phyloP scores from a whole-genome alignment of 1,140 invertebrate genomes.

The Cheumatopsyche charites region DNA sequence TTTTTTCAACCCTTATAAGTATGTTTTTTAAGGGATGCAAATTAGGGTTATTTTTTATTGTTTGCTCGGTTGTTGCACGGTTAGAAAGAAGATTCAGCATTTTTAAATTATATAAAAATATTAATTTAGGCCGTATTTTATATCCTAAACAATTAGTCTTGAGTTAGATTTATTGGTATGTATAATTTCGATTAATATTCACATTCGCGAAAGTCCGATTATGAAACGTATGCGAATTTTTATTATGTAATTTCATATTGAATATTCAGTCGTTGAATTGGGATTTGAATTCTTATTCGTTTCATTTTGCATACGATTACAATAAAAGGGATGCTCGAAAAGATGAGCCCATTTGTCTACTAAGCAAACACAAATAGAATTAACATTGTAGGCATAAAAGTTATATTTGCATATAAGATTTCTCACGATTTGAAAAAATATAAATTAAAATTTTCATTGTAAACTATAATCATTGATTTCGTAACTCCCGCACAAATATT shows the following conservation, averaged over 20 bases:
- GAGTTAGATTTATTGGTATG: neutral
- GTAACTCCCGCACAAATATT: neutral
- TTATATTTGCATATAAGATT: conserved; percentile 14
- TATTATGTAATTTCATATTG: too few relatives aligned
- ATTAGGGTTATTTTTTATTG: conserved; percentile 6
- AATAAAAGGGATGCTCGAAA: conserved; percentile 2
- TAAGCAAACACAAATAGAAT: conserved; percentile 33
- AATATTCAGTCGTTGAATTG: neutral
- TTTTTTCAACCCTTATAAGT: conserved; percentile 1
- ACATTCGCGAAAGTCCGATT: neutral
- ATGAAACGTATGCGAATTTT: too few relatives aligned
- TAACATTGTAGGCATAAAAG: conserved; percentile 9
- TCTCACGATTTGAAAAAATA: conserved; percentile 7
- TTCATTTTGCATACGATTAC: too few relatives aligned
- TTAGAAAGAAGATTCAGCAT: neutral
- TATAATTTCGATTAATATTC: too few relatives aligned
- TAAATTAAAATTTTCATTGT: neutral
- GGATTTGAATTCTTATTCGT: neutral
- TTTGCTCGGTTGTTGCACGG: conserved; percentile 4
- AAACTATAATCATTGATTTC: neutral
- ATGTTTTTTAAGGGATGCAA: conserved; percentile 11
- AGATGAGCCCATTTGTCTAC: conserved; percentile 29
- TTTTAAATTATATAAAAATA: conserved; percentile 1
- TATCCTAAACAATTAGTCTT: neutral
- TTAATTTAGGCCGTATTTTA: neutral